These are phyloP conservation scores for Montipora capitata DNA, from an alignment of 92 coral and sea anemone species.

Conservation along the genomic window DNA sequence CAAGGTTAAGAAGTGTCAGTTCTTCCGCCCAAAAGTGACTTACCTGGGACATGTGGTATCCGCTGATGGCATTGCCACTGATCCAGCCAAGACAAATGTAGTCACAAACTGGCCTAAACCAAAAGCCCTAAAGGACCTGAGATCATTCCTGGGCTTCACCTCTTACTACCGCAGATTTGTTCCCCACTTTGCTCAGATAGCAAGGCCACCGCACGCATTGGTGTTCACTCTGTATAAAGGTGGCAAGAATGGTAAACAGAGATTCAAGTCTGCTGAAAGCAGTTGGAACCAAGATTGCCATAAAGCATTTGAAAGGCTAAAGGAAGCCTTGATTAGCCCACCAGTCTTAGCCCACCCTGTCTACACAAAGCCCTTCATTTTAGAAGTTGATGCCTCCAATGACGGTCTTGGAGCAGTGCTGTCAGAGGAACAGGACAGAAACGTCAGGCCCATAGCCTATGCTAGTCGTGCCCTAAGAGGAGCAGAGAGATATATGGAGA, in stretches of 20 bases:
- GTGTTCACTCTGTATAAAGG: too few relatives aligned
- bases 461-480: slow-evolving; percentile 37
- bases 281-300: too few relatives aligned
- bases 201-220: background rate
- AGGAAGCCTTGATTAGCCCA: too few relatives aligned
- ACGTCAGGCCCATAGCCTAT: slow-evolving; percentile 12
- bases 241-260: too few relatives aligned
- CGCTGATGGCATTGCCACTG: slow-evolving; percentile 55
- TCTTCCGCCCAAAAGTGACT: slow-evolving; percentile 36
- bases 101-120: slow-evolving; percentile 61
- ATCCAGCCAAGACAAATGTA: slow-evolving; percentile 55
- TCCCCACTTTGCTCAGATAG: too few relatives aligned
- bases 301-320: too few relatives aligned
- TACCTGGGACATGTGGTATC: slow-evolving; percentile 70
- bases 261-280: too few relatives aligned
- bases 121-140: slow-evolving; percentile 43
- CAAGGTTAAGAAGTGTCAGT: slow-evolving; percentile 52
- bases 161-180: slow-evolving; percentile 13
- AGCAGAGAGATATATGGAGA: slow-evolving; percentile 41
- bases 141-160: slow-evolving; percentile 65
- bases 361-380: background rate
- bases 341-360: too few relatives aligned
- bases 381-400: slow-evolving; percentile 42
- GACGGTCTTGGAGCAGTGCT: slow-evolving; percentile 41
- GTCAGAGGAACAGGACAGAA: slow-evolving; percentile 35